Conservation (phyloP, 2,113 vertebrate genomes). For the Phrynosoma blainvillii region DNA sequence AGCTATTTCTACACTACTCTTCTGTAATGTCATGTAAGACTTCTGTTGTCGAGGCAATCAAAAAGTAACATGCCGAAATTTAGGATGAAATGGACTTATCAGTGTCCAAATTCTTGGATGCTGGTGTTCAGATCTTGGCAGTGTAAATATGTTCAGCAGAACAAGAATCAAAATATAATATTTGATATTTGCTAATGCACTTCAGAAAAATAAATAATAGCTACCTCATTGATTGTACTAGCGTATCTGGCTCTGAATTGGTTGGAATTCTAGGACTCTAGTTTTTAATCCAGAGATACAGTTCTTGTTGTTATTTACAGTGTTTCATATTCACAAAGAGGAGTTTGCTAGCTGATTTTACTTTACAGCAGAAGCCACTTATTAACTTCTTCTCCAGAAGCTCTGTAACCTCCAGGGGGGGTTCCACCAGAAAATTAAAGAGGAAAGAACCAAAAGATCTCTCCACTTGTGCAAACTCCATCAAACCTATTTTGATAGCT, state of each 20-base stretch:
- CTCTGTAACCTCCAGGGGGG: background rate
- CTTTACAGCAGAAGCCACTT: no score
- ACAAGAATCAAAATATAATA: background rate
- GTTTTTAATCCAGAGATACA: no score
- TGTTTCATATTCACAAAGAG: no score
- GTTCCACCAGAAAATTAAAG: no score
- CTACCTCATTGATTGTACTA: no score
- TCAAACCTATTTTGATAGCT: background rate
- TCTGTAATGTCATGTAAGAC: background rate
- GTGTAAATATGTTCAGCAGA: background rate
- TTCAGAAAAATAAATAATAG: background rate
- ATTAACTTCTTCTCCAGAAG: background rate
- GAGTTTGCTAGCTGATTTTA: no score
- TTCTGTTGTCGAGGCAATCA: background rate
- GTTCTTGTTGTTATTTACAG: no score
- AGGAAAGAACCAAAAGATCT: background rate
- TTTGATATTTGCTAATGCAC: background rate
- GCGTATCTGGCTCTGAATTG: no score
- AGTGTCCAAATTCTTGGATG: background rate
- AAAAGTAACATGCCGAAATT: no score
- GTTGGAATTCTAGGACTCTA: no score
- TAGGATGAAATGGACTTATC: background rate
- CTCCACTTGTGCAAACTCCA: background rate
- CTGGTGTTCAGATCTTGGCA: background rate
- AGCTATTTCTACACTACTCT: background rate